Percentiles rank a stretch among this genome's conserved stretches.
phyloP scores from a whole-genome alignment of 2,113 vertebrate genomes.

The Microtus oregoni region DNA sequence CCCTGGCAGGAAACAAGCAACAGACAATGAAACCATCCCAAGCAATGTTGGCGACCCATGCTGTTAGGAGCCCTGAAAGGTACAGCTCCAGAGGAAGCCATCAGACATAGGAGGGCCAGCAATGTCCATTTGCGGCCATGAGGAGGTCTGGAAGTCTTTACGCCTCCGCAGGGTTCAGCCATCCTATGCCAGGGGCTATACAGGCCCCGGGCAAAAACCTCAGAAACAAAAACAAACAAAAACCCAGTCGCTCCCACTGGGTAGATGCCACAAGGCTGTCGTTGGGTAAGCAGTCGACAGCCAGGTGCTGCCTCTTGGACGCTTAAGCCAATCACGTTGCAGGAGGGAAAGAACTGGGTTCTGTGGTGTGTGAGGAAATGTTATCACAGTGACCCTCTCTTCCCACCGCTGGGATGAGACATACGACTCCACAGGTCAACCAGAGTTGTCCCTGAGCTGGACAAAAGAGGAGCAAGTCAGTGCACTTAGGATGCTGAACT shows the following conservation, averaged over 20 bases:
- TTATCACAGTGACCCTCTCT: too few relatives aligned
- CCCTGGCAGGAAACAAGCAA: too few relatives aligned
- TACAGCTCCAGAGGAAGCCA: background rate
- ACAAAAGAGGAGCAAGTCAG: background rate
- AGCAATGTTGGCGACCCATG: accelerated
- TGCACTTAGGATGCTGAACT: background rate
- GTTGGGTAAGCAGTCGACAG: background rate
- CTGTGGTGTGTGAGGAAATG: too few relatives aligned
- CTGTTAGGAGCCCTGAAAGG: background rate
- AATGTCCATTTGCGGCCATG: accelerated
- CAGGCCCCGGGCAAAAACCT: background rate
- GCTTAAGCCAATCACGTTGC: too few relatives aligned
- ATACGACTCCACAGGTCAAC: background rate
- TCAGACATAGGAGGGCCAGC: background rate
- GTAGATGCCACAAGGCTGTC: background rate
- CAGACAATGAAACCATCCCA: accelerated
- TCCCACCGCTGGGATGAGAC: background rate
- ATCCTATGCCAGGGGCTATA: background rate
- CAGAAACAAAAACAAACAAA: background rate
- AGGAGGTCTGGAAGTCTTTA: background rate
- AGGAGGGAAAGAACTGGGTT: background rate
- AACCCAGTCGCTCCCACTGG: background rate
- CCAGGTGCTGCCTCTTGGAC: background rate
- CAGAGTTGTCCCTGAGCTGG: background rate
- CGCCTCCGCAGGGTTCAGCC: background rate